phyloP scores from a whole-genome alignment of 2,888 invertebrate species.

The Eupithecia insigniata region DNA sequence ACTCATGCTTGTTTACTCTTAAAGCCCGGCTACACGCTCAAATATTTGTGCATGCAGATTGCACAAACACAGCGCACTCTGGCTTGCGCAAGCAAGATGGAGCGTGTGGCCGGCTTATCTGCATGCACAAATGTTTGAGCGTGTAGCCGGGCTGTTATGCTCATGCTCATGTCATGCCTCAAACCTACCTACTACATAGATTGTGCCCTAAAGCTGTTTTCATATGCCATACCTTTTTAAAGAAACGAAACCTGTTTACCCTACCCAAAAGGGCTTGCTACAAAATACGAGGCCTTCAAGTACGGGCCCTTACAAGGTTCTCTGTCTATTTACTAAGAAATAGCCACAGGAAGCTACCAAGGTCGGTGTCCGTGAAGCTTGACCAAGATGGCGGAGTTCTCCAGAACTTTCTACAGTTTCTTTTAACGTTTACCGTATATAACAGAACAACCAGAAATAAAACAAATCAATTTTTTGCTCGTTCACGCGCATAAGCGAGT shows the following conservation, averaged over 20 bases:
- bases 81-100: too few species aligned
- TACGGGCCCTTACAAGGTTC: constrained; percentile 16
- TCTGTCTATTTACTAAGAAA: constrained; percentile 18
- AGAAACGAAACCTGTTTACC: constrained; percentile 5
- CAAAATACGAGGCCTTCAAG: constrained; percentile 11
- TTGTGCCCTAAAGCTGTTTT: not conserved
- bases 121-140: too few species aligned
- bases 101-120: too few species aligned
- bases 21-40: too few species aligned
- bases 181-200: not conserved
- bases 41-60: too few species aligned
- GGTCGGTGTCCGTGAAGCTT: constrained; percentile 53
- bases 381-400: constrained; percentile 56
- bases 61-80: too few species aligned
- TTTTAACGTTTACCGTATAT: constrained; percentile 32
- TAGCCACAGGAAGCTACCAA: constrained; percentile 51
- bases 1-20: too few species aligned
- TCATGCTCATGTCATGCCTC: too few species aligned
- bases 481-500: not conserved
- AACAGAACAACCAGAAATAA: constrained; percentile 3
- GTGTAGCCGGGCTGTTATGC: too few species aligned
- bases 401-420: constrained; percentile 51
- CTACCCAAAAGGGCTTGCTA: not conserved
- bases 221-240: not conserved
- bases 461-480: constrained; percentile 17